phyloP scores from a whole-genome alignment of 2,113 vertebrate genomes.

The Sapayoa aenigma region DNA sequence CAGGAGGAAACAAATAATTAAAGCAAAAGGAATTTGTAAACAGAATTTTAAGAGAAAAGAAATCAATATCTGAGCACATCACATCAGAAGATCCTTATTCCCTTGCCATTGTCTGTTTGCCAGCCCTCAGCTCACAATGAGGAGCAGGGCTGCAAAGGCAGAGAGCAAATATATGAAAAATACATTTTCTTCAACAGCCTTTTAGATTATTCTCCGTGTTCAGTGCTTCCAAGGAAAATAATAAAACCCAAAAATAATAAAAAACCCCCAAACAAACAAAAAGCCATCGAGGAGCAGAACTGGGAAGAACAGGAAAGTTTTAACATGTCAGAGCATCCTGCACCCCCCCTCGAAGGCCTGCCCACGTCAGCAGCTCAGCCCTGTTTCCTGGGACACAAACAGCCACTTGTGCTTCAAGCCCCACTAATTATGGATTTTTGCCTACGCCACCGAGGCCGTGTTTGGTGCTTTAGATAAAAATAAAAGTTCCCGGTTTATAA shows the following conservation, averaged over 20 bases:
- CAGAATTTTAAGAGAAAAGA: neutral
- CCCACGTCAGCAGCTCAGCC: neutral
- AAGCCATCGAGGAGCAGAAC: neutral
- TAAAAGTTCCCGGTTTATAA: neutral
- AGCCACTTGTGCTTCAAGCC: conserved; percentile 16
- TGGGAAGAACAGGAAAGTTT: neutral
- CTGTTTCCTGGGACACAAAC: neutral
- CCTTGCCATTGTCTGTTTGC: neutral
- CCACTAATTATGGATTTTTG: conserved; percentile 32
- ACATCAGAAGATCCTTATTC: neutral
- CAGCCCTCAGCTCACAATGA: neutral
- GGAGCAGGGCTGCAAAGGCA: neutral
- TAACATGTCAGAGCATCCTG: neutral
- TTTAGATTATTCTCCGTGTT: neutral
- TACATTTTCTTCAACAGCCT: neutral
- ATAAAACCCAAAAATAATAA: neutral
- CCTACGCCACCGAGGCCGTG: conserved; percentile 18
- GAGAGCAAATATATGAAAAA: neutral
- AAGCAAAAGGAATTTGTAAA: conserved; percentile 50
- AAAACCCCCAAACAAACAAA: neutral
- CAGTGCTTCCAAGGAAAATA: neutral
- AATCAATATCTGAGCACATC: neutral
- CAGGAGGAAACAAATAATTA: conserved; percentile 28
- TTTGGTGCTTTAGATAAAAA: conserved; percentile 50
- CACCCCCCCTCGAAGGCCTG: neutral